A percentile compares a stretch with the other conserved stretches of the same genome.
Evolutionary conservation across 2,113 vertebrate genomes (phyloP).

Genomic region (Calidris pugnax): DNA sequence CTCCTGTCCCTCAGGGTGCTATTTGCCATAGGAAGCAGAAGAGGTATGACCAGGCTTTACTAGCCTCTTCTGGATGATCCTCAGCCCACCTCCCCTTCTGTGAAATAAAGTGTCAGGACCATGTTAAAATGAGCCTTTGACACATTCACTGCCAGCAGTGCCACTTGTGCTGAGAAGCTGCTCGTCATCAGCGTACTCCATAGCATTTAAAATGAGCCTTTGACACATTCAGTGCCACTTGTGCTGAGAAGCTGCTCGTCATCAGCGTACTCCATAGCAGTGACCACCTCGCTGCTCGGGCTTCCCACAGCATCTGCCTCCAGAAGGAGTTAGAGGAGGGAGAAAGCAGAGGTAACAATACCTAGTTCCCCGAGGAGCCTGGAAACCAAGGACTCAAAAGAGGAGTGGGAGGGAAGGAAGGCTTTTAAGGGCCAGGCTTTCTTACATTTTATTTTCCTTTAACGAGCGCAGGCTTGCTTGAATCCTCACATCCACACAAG

Average conservation of each 20-base stretch:
- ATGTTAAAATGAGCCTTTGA: neutral
- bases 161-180: neutral
- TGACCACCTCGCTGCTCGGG: neutral
- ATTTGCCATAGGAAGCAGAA: neutral
- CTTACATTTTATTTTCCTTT: neutral
- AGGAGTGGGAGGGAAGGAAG: neutral
- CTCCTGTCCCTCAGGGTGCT: neutral
- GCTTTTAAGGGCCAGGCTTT: neutral
- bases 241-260: neutral
- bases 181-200: neutral
- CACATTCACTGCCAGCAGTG: rapidly evolving
- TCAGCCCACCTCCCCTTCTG: neutral
- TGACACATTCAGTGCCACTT: rapidly evolving
- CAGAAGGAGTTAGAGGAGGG: neutral
- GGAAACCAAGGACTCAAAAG: neutral
- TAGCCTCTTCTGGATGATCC: neutral
- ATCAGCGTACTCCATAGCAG: neutral
- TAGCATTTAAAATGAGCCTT: neutral
- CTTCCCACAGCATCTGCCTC: neutral
- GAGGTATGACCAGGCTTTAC: neutral
- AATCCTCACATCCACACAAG: neutral
- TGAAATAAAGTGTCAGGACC: neutral
- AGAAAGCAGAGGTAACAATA: neutral
- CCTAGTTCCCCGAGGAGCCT: neutral
- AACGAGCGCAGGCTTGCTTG: neutral